Base-by-base conservation (phyloP, 2,113 vertebrate genomes). In the Heteronetta atricapilla region DNA sequence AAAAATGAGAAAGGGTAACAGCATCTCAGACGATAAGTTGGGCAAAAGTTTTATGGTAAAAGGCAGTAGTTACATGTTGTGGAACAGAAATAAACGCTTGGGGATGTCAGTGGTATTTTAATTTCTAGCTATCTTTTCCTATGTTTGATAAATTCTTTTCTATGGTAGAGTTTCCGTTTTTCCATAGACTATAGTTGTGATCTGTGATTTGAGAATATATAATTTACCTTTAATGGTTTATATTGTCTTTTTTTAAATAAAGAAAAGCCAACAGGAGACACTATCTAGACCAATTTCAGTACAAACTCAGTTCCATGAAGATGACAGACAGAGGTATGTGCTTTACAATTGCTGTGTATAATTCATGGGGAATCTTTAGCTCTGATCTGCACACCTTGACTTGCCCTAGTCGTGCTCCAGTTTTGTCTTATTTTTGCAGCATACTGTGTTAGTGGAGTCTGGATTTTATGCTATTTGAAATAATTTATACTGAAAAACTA, bases 251-350 rank as follows among this genome's bases (percentile, higher is more conserved):
- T 90, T 88, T 56, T 53, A 21, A 5, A 94, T 94, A 92, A 92
- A 99, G 99, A 98, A 97, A 93, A 97, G 98, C 46, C 98, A 99
- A 87, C 98, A 97, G 88, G 98, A 99, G 93, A 94, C 97, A 38
- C 95, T 97, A 10, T 98, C 98, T 69, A 98, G 96, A 84, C 97
- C 98, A 25, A 42, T 97, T 72, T 97, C 98, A 66, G 82, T 96
- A 52, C 95, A 98, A 52, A 63, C 96, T 90, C 97, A 98, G 73
- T 95, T 94, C 21, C 33, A 91, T 85, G 90, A 92, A 87, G 98
- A 98, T 52, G 90, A 97, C 86, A 96, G 97, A 40, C 92, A 95
- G 58, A 98, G 98, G 99, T 99, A 98, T 91, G 77, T 90, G 18
- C 86, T 75, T 96, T 94, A 48, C 50, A 79, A 20, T 28, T 70